Conservation (phyloP, 2,797 vertebrate genomes). For the Aldrovandia affinis region DNA sequence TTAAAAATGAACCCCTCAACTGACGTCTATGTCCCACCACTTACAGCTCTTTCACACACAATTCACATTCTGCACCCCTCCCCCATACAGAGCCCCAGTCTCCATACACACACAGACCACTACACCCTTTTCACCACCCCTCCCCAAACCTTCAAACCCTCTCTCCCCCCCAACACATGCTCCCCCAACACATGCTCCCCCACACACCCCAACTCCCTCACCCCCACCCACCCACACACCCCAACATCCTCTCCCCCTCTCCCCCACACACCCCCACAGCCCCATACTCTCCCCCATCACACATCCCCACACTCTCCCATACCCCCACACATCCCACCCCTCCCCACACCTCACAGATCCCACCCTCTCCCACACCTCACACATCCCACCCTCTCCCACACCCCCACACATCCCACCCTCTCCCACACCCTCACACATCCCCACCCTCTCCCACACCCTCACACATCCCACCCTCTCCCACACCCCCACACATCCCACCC, state of each 20-base stretch:
- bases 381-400: not conserved
- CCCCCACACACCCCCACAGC: not conserved
- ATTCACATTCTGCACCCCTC: too few species aligned
- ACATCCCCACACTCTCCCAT: not conserved
- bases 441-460: slow-evolving; percentile 66
- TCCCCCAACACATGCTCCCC: slow-evolving; percentile 70
- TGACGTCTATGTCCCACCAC: not conserved
- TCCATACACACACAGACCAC: not conserved
- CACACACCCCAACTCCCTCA: not conserved
- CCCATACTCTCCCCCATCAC: not conserved
- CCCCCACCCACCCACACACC: not conserved
- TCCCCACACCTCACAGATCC: not conserved
- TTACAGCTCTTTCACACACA: not conserved
- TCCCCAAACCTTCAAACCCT: slow-evolving; percentile 82
- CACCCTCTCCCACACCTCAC: not conserved
- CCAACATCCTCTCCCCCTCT: not conserved
- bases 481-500: too few species aligned
- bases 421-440: slow-evolving; percentile 75
- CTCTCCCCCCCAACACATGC: slow-evolving; percentile 43
- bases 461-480: not conserved
- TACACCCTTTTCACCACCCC: too few species aligned
- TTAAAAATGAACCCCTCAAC: not conserved
- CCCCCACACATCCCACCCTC: too few species aligned
- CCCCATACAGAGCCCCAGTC: slow-evolving; percentile 15
- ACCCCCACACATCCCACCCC: not conserved